phyloP scores from a whole-genome alignment of 2,888 invertebrate genomes.

The Noctua fimbriata region DNA sequence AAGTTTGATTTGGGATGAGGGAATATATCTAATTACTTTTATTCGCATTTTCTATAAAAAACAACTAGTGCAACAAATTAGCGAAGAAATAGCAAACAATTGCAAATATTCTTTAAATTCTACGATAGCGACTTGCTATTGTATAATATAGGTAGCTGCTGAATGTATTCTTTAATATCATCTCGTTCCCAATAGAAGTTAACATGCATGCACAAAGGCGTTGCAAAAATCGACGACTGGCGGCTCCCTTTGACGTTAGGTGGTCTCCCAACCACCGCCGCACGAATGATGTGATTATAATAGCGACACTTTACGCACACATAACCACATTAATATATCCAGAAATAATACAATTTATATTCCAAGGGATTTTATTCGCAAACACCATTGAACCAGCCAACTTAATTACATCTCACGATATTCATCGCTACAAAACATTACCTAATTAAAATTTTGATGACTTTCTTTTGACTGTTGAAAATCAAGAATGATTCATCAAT shows the following conservation, averaged over 20 bases:
- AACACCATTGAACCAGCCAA: slow-evolving; percentile 72
- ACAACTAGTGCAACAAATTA: background rate
- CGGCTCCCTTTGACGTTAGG: slow-evolving; percentile 89
- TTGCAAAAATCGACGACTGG: slow-evolving; percentile 86
- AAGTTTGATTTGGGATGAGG: slow-evolving; percentile 62
- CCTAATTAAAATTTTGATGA: slow-evolving; percentile 82
- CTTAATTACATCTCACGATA: slow-evolving; percentile 75
- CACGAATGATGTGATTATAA: slow-evolving; percentile 88
- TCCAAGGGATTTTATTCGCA: slow-evolving; percentile 71
- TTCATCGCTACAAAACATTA: slow-evolving; percentile 77
- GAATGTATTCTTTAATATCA: slow-evolving; percentile 57
- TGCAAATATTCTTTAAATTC: no score
- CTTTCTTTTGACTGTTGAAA: slow-evolving; percentile 73
- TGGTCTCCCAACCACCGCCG: slow-evolving; percentile 80
- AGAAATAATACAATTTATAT: slow-evolving; percentile 72
- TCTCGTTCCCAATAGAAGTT: slow-evolving; percentile 81
- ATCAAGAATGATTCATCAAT: slow-evolving; percentile 70
- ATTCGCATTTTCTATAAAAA: slow-evolving; percentile 12
- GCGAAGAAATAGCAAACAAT: background rate
- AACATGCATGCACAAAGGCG: slow-evolving; percentile 81
- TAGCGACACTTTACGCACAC: slow-evolving; percentile 86
- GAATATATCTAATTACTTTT: slow-evolving; percentile 54
- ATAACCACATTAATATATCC: slow-evolving; percentile 78
- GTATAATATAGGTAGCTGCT: slow-evolving; percentile 41
- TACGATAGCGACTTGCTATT: background rate